Conservation (phyloP, 2,888 invertebrate genomes). For the Platycheirus rosarum region DNA sequence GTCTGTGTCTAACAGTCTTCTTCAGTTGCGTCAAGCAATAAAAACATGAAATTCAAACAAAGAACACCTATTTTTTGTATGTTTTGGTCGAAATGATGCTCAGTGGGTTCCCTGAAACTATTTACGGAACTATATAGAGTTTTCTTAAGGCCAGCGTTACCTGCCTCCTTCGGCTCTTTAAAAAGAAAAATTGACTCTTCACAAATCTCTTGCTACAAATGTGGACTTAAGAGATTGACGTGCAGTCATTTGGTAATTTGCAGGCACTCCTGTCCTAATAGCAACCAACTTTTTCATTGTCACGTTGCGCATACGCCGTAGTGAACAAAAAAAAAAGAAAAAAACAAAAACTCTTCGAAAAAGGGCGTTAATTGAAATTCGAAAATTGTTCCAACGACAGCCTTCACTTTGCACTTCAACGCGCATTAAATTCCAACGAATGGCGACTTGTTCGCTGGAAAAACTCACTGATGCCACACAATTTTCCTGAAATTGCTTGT, state of each 20-base stretch:
- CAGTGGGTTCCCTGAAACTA: too few relatives aligned
- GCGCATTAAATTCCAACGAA: slow-evolving; percentile 54
- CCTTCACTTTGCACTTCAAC: slow-evolving; percentile 70
- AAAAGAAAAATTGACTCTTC: slow-evolving; percentile 18
- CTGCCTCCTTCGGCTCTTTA: background rate
- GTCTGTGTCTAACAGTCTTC: slow-evolving; percentile 3
- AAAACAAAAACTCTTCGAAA: slow-evolving; percentile 23
- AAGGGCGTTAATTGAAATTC: slow-evolving; percentile 73
- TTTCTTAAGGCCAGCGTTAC: background rate
- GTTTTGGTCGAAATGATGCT: too few relatives aligned
- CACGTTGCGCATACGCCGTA: slow-evolving; percentile 47
- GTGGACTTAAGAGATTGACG: slow-evolving; percentile 6
- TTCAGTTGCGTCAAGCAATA: background rate
- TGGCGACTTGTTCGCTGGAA: slow-evolving; percentile 37
- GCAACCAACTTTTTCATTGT: slow-evolving; percentile 27
- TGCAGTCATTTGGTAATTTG: background rate
- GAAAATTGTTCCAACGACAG: slow-evolving; percentile 71
- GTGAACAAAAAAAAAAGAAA: slow-evolving; percentile 5
- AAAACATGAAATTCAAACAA: slow-evolving; percentile 8
- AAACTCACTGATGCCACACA: background rate
- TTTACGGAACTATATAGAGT: too few relatives aligned
- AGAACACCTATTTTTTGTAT: too few relatives aligned
- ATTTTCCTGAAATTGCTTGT: slow-evolving; percentile 63
- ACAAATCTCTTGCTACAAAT: slow-evolving; percentile 10
- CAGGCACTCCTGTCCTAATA: slow-evolving; percentile 35